Conservation (phyloP, 2,113 vertebrate genomes). For the Prunella fulvescens region DNA sequence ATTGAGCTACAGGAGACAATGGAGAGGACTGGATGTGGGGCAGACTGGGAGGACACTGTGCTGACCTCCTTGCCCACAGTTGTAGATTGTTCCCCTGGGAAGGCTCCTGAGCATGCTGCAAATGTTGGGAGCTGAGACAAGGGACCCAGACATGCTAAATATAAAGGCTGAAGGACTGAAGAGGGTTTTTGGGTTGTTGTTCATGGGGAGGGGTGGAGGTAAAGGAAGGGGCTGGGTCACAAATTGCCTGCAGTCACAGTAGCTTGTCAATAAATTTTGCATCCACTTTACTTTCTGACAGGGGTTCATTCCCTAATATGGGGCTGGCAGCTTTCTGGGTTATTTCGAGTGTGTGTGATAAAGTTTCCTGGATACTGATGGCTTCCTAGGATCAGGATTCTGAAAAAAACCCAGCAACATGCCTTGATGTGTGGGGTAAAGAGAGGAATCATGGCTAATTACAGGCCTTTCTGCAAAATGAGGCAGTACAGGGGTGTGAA, state of each 20-base stretch:
- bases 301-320: constrained; percentile 94
- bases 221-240: constrained; percentile 49
- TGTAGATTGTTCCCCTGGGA: background rate
- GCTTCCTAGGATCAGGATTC: constrained; percentile 63
- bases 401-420: constrained; percentile 39
- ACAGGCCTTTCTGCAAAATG: background rate
- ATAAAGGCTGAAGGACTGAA: constrained; percentile 14
- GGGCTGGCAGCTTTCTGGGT: constrained; percentile 88
- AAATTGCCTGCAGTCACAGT: constrained; percentile 70
- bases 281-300: constrained; percentile 80
- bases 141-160: constrained; percentile 37
- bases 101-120: fast-evolving
- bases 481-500: background rate
- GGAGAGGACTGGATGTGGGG: background rate
- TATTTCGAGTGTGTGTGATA: constrained; percentile 97
- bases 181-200: background rate
- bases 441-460: background rate
- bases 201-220: background rate
- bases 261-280: constrained; percentile 85
- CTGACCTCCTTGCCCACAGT: background rate
- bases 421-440: constrained; percentile 34
- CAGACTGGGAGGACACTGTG: background rate
- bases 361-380: constrained; percentile 79
- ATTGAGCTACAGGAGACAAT: background rate
- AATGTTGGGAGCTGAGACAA: background rate